A percentile compares a stretch with the other conserved stretches of the same genome.
phyloP scores from a whole-genome alignment of 23 tunicate genomes.

The Oikopleura dioica region DNA sequence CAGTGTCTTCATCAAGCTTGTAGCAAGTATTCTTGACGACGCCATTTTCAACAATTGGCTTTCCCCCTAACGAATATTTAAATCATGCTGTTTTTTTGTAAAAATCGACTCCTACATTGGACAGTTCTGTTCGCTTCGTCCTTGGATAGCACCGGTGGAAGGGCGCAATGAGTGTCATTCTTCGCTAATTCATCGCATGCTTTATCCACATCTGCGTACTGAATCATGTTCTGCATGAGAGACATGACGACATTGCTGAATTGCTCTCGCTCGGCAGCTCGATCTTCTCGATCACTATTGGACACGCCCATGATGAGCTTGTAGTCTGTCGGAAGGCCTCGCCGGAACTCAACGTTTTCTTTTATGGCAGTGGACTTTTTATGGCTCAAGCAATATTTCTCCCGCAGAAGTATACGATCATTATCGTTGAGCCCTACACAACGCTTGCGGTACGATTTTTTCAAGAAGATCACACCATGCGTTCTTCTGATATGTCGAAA shows the following conservation, averaged over 20 bases:
- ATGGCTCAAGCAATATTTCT: neutral
- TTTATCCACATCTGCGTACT: conserved; percentile 42
- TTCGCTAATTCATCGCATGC: conserved; percentile 34
- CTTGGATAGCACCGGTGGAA: conserved; percentile 56
- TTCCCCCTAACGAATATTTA: no score
- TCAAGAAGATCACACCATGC: conserved; percentile 67
- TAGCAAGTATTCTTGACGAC: conserved; percentile 22
- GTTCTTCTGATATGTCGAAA: conserved; percentile 62
- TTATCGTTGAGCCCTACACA: neutral
- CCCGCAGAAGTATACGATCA: neutral
- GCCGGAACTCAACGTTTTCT: conserved; percentile 40
- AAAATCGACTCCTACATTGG: no score
- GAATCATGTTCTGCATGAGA: no score
- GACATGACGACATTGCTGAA: no score
- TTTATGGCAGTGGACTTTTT: conserved; percentile 24
- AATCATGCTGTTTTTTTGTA: no score
- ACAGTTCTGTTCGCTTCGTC: conserved; percentile 18
- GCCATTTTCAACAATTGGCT: no score
- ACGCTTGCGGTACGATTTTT: conserved; percentile 17
- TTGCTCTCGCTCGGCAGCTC: no score
- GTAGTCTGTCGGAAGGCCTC: conserved; percentile 57
- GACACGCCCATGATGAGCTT: conserved; percentile 26
- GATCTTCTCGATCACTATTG: conserved; percentile 28
- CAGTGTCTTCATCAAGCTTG: conserved; percentile 22
- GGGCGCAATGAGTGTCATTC: conserved; percentile 28